Percentiles rank a stretch among this genome's conserved stretches.
Evolutionary conservation across 2,113 vertebrate species (phyloP).

Genomic region (Mastomys coucha): DNA sequence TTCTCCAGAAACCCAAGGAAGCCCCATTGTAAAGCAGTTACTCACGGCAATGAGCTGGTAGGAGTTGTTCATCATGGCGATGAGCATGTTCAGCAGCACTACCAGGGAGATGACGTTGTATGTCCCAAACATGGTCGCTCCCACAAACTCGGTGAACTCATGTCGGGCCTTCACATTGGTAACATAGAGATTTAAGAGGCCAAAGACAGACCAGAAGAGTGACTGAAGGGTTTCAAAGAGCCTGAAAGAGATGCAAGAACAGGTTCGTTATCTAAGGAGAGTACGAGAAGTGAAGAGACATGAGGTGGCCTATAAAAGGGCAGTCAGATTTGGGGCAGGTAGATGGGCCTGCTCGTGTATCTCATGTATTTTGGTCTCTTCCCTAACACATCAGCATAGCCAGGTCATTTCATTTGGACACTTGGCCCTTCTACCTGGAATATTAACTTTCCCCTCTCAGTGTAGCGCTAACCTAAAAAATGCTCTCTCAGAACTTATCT

Average conservation of each 20-base stretch:
- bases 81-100: constrained; percentile 98
- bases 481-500: constrained; percentile 29
- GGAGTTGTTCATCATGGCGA: constrained; percentile 99
- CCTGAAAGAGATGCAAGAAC: constrained; percentile 85
- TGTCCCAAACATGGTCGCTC: constrained; percentile 98
- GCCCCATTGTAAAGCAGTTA: constrained; percentile 1
- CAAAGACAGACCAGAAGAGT: constrained; percentile 98
- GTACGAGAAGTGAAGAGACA: neutral
- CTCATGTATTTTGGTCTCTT: neutral
- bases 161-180: constrained; percentile 98
- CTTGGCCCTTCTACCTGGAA: constrained; percentile 30
- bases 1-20: constrained; percentile 13
- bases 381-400: neutral
- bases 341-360: neutral
- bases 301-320: neutral
- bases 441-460: neutral
- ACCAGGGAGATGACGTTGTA: constrained; percentile 98
- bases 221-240: constrained; percentile 98
- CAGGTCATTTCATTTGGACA: neutral
- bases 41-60: constrained; percentile 97
- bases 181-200: constrained; percentile 96
- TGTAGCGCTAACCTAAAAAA: neutral
- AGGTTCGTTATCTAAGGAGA: constrained; percentile 28
- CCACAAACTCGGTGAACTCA: constrained; percentile 97
- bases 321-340: constrained; percentile 2